A percentile compares a stretch with the other conserved stretches of the same genome.
phyloP scores from a whole-genome alignment of 2,888 invertebrate genomes.

The Sylvicola fuscatus region DNA sequence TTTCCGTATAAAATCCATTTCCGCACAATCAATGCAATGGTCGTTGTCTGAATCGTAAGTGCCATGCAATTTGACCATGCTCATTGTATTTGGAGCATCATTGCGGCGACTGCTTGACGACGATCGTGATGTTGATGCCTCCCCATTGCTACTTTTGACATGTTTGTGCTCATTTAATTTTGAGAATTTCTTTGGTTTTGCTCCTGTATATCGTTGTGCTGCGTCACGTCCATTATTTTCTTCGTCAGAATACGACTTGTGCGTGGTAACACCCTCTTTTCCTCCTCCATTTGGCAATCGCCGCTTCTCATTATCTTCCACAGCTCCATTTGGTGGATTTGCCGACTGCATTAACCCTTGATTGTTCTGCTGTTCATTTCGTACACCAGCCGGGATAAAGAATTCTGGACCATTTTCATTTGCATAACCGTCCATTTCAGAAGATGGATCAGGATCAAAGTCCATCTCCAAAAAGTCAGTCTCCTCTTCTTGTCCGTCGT shows the following conservation, averaged over 20 bases:
- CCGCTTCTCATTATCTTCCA: too few relatives aligned
- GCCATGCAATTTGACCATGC: not conserved
- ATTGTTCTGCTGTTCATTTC: constrained; percentile 4
- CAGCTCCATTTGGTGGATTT: not conserved
- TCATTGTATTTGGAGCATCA: not conserved
- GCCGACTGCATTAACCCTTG: not conserved
- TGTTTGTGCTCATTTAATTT: constrained; percentile 9
- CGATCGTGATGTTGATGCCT: not conserved
- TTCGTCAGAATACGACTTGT: too few relatives aligned
- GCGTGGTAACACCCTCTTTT: too few relatives aligned
- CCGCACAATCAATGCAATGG: constrained; percentile 21
- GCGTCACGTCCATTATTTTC: too few relatives aligned
- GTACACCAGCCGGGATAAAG: constrained; percentile 6
- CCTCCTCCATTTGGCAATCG: too few relatives aligned
- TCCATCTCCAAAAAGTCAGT: constrained; percentile 26
- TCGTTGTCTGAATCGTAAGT: constrained; percentile 12
- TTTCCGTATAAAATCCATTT: constrained; percentile 21
- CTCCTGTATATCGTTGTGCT: constrained; percentile 11
- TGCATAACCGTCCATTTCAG: constrained; percentile 17
- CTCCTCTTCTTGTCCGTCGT: constrained; percentile 16
- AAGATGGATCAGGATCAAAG: constrained; percentile 24
- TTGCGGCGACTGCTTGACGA: not conserved
- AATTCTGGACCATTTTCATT: constrained; percentile 10
- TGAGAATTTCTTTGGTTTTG: constrained; percentile 20
- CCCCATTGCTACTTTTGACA: constrained; percentile 5